phyloP scores from a whole-genome alignment of 2,888 invertebrate genomes.

The Oligia strigilis region DNA sequence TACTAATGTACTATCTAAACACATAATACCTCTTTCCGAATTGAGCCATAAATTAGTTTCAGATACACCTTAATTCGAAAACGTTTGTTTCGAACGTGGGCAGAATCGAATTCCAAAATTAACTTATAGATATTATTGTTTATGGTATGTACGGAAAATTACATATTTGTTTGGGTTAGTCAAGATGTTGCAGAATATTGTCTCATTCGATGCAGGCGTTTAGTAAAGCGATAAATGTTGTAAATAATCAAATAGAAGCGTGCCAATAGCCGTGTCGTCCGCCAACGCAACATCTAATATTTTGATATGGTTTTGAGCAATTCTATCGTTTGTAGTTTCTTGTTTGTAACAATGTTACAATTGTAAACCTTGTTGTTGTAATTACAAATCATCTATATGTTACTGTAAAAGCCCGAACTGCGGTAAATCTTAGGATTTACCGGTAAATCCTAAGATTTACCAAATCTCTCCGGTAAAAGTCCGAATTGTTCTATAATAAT shows the following conservation, averaged over 20 bases:
- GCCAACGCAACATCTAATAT: conserved; percentile 64
- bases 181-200: conserved; percentile 71
- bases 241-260: conserved; percentile 72
- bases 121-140: conserved; percentile 52
- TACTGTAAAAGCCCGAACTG: too few species aligned
- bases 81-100: conserved; percentile 72
- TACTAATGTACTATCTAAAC: conserved; percentile 83
- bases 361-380: not conserved
- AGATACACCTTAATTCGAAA: conserved; percentile 67
- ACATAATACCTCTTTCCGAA: conserved; percentile 82
- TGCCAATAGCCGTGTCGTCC: conserved; percentile 65
- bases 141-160: conserved; percentile 44
- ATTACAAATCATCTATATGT: not conserved
- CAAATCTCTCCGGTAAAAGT: too few species aligned
- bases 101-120: conserved; percentile 69
- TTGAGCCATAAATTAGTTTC: conserved; percentile 83
- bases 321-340: conserved; percentile 31
- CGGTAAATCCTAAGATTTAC: too few species aligned
- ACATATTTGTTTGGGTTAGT: conserved; percentile 68
- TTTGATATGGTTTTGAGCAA: conserved; percentile 58
- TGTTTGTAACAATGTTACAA: conserved; percentile 31
- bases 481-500: too few species aligned
- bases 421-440: too few species aligned
- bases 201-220: conserved; percentile 70
- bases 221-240: conserved; percentile 69